phyloP scores from a whole-genome alignment of 2,888 invertebrate species.

The Drosophila bunnanda region DNA sequence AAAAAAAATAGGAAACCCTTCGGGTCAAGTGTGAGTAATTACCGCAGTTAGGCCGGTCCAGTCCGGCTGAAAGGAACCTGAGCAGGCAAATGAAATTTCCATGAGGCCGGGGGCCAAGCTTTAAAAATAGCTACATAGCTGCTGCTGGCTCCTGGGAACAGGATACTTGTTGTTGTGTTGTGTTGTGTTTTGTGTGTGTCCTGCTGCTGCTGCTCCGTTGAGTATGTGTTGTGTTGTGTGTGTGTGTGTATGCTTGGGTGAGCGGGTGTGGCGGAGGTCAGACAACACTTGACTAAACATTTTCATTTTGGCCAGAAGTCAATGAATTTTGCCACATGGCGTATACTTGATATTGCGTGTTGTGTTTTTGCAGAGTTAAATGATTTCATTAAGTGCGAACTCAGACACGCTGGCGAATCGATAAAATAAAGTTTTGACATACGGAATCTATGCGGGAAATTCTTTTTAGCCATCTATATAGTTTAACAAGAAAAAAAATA shows the following conservation, averaged over 20 bases:
- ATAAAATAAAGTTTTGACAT: conserved; percentile 38
- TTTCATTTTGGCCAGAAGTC: conserved; percentile 74
- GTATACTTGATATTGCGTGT: conserved; percentile 65
- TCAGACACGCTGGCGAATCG: conserved; percentile 45
- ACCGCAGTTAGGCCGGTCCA: conserved; percentile 59
- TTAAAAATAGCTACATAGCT: conserved; percentile 72
- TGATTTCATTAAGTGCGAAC: conserved; percentile 71
- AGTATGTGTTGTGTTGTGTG: conserved; percentile 21
- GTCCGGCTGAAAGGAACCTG: conserved; percentile 49
- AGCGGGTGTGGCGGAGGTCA: conserved; percentile 58
- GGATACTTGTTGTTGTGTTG: conserved; percentile 34
- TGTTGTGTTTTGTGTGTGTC: conserved; percentile 11
- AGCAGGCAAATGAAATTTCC: conserved; percentile 66
- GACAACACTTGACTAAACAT: conserved; percentile 78
- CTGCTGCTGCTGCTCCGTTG: conserved; percentile 20
- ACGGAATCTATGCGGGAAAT: too few species aligned
- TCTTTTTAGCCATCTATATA: not conserved
- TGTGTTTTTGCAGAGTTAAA: conserved; percentile 48
- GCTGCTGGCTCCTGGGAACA: conserved; percentile 38
- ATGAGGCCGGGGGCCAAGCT: conserved; percentile 51
- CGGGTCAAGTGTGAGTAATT: conserved; percentile 74
- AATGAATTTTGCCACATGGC: conserved; percentile 75
- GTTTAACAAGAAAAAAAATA: not conserved
- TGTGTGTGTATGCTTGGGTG: not conserved
- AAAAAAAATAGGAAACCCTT: conserved; percentile 23